phyloP scores from a whole-genome alignment of 2,888 invertebrate genomes.

The Brachypalpus laphriformis region DNA sequence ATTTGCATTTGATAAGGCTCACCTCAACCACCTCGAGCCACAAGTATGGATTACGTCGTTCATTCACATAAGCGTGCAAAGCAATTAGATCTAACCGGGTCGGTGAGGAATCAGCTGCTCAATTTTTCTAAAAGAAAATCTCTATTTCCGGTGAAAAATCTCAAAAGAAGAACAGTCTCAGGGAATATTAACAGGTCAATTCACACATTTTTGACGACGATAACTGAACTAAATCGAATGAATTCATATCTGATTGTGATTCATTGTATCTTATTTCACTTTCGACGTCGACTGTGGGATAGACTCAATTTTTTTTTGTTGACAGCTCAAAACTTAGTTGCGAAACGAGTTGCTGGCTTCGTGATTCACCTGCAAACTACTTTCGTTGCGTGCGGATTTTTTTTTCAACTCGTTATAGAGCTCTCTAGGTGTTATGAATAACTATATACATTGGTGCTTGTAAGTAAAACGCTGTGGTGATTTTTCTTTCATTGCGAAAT shows the following conservation, averaged over 20 bases:
- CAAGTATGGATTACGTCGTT: constrained; percentile 17
- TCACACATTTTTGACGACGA: not conserved
- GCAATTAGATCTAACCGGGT: not conserved
- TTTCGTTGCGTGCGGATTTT: constrained; percentile 36
- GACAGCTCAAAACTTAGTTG: constrained; percentile 29
- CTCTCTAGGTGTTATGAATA: constrained; percentile 9
- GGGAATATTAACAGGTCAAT: not conserved
- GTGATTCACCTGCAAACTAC: constrained; percentile 35
- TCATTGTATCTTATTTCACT: constrained; percentile 23
- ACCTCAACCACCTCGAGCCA: constrained; percentile 7
- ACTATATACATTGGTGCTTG: constrained; percentile 21
- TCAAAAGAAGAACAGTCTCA: not conserved
- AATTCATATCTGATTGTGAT: constrained; percentile 8
- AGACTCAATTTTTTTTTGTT: not conserved
- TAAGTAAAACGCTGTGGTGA: constrained; percentile 3
- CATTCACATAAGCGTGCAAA: constrained; percentile 10
- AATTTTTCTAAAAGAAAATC: not conserved
- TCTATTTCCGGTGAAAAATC: constrained; percentile 19
- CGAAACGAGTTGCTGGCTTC: constrained; percentile 27
- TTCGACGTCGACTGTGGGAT: not conserved
- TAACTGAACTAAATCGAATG: constrained; percentile 4
- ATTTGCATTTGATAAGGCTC: constrained; percentile 49
- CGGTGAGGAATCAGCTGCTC: not conserved
- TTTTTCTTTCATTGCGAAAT: constrained; percentile 28
- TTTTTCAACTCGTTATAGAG: not conserved